Evolutionary conservation across 1,140 invertebrate species (phyloP).

Genomic region (Tribolium madens): DNA sequence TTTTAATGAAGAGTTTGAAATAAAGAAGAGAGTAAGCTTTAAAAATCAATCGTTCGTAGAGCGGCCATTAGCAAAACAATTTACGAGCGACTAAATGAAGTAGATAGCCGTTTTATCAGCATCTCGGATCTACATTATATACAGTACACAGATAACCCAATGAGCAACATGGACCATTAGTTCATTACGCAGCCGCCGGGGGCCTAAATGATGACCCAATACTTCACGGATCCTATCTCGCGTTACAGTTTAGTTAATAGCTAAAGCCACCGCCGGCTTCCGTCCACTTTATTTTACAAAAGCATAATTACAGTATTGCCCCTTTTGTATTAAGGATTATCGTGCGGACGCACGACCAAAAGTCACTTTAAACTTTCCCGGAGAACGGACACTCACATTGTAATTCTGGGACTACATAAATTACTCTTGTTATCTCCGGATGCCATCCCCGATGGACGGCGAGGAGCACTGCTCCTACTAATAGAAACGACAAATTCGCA

Average conservation of each 20-base stretch:
- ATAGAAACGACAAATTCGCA: slow-evolving; percentile 34
- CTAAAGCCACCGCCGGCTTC: slow-evolving; percentile 42
- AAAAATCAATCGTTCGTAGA: slow-evolving; percentile 47
- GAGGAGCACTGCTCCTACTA: slow-evolving; percentile 13
- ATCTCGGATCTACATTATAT: slow-evolving; percentile 35
- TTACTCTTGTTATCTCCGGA: slow-evolving; percentile 37
- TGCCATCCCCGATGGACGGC: slow-evolving; percentile 12
- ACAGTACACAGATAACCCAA: slow-evolving; percentile 47
- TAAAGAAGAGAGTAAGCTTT: slow-evolving; percentile 36
- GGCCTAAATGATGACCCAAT: slow-evolving; percentile 53
- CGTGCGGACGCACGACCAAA: slow-evolving; percentile 25
- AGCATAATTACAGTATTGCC: slow-evolving; percentile 44
- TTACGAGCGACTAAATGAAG: slow-evolving; percentile 47
- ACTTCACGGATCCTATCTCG: slow-evolving; percentile 54
- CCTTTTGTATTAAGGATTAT: slow-evolving; percentile 48
- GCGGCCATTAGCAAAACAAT: slow-evolving; percentile 47
- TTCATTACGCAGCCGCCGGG: slow-evolving; percentile 54
- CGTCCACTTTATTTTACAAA: slow-evolving; percentile 48
- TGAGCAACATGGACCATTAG: slow-evolving; percentile 53
- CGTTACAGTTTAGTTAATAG: slow-evolving; percentile 51
- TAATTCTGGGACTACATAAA: slow-evolving; percentile 42
- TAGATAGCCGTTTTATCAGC: slow-evolving; percentile 47
- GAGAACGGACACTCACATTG: slow-evolving; percentile 37
- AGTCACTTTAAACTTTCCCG: slow-evolving; percentile 31
- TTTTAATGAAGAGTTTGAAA: slow-evolving; percentile 41